Evolutionary conservation across 2,113 vertebrate genomes (phyloP).

Genomic region (Ondatra zibethicus): DNA sequence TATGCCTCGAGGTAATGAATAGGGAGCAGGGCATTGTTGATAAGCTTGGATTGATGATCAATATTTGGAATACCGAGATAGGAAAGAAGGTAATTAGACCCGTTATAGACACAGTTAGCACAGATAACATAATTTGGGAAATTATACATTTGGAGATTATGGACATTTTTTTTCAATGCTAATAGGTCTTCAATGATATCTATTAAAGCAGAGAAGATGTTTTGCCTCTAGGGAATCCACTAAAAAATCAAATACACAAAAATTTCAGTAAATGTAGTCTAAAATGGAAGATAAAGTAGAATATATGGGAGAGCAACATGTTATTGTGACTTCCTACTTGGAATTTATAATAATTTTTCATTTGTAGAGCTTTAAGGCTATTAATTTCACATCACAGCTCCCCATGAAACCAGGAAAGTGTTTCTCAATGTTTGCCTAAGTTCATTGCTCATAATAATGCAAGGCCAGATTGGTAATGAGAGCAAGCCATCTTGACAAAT

Average conservation of each 20-base stretch:
- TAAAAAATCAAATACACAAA: conserved; percentile 72
- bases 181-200: conserved; percentile 80
- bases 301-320: conserved; percentile 63
- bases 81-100: conserved; percentile 75
- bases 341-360: conserved; percentile 76
- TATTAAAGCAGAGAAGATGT: conserved; percentile 75
- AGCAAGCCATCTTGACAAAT: conserved; percentile 64
- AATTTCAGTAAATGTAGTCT: conserved; percentile 74
- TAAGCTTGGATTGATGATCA: conserved; percentile 72
- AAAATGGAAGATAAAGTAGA: conserved; percentile 69
- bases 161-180: conserved; percentile 61
- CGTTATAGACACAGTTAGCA: conserved; percentile 75
- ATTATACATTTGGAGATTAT: conserved; percentile 78
- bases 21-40: conserved; percentile 41
- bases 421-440: conserved; percentile 73
- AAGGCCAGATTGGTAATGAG: conserved; percentile 63
- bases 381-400: conserved; percentile 81
- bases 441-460: conserved; percentile 67
- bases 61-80: conserved; percentile 74
- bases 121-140: conserved; percentile 80
- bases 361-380: conserved; percentile 75
- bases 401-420: conserved; percentile 68
- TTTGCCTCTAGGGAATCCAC: conserved; percentile 75
- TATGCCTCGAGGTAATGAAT: conserved; percentile 60
- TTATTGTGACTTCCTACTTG: conserved; percentile 70